Conservation (phyloP, 2,888 invertebrate genomes). For the Mythimna albipuncta region DNA sequence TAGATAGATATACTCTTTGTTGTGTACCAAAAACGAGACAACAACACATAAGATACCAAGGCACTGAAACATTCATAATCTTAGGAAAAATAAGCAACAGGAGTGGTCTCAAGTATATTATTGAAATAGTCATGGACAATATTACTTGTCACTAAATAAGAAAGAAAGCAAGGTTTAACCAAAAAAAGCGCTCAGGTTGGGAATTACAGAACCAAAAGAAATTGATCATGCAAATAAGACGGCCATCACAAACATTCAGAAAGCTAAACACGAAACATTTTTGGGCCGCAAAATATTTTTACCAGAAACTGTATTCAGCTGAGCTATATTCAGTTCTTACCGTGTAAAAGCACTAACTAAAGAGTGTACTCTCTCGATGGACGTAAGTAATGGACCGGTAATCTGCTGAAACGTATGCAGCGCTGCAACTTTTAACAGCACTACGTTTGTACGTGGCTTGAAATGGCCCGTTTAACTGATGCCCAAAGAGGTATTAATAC, state of each 20-base stretch:
- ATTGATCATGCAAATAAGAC: constrained; percentile 11
- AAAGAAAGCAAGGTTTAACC: not conserved
- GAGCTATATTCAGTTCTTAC: constrained; percentile 6
- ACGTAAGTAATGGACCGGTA: constrained; percentile 44
- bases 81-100: not conserved
- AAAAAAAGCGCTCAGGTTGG: not conserved
- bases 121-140: not conserved
- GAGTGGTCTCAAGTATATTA: not conserved
- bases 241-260: constrained; percentile 21
- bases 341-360: constrained; percentile 18
- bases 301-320: not conserved
- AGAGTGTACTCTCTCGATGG: constrained; percentile 12
- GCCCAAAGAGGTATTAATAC: constrained; percentile 8
- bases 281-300: not conserved
- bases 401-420: constrained; percentile 45
- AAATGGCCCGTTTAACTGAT: constrained; percentile 12
- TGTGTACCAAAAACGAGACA: no score
- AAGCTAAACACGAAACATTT: not conserved
- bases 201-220: not conserved
- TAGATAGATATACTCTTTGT: no score
- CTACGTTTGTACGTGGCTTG: constrained; percentile 13
- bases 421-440: constrained; percentile 39
- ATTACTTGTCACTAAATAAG: not conserved
- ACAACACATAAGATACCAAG: not conserved
- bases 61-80: not conserved